Percentiles rank a stretch among this genome's conserved stretches.
These are phyloP conservation scores for Pogonocherus hispidulus DNA, from an alignment of 2,888 invertebrate genomes.

Conservation along the genomic window DNA sequence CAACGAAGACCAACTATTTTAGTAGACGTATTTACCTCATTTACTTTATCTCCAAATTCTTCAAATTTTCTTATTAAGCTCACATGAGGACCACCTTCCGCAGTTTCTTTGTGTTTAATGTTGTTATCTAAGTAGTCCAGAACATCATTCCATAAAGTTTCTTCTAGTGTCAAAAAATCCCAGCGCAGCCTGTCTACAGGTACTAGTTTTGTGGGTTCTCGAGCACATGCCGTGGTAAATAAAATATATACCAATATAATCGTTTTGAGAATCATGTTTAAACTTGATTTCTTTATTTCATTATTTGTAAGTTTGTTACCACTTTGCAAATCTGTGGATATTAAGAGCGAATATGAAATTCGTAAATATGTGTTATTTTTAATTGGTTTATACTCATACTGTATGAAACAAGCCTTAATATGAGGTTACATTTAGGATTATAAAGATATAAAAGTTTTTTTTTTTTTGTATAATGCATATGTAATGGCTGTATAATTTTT, in stretches of 20 bases:
- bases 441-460: too few relatives aligned
- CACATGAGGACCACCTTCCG: slow-evolving; percentile 67
- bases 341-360: not conserved
- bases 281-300: slow-evolving; percentile 10
- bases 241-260: not conserved
- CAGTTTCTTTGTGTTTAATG: slow-evolving; percentile 46
- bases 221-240: slow-evolving; percentile 13
- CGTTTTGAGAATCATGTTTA: slow-evolving; percentile 4
- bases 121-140: slow-evolving; percentile 48
- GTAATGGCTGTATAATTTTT: too few relatives aligned
- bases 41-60: slow-evolving; percentile 71
- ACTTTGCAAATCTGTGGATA: not conserved
- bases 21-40: slow-evolving; percentile 56
- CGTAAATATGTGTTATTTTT: not conserved
- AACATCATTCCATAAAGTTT: slow-evolving; percentile 65
- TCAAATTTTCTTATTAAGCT: slow-evolving; percentile 74
- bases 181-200: slow-evolving; percentile 74
- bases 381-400: too few relatives aligned
- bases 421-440: too few relatives aligned
- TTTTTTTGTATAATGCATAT: too few relatives aligned
- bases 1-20: too few relatives aligned
- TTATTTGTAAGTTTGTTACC: not conserved
- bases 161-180: slow-evolving; percentile 74
- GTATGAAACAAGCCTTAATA: too few relatives aligned
- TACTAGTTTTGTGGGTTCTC: slow-evolving; percentile 45